Evolutionary conservation across 1,140 invertebrate species (phyloP), one percentile per base, ranked within the genome.

Genomic region (Drosophila sechellia): DNA sequence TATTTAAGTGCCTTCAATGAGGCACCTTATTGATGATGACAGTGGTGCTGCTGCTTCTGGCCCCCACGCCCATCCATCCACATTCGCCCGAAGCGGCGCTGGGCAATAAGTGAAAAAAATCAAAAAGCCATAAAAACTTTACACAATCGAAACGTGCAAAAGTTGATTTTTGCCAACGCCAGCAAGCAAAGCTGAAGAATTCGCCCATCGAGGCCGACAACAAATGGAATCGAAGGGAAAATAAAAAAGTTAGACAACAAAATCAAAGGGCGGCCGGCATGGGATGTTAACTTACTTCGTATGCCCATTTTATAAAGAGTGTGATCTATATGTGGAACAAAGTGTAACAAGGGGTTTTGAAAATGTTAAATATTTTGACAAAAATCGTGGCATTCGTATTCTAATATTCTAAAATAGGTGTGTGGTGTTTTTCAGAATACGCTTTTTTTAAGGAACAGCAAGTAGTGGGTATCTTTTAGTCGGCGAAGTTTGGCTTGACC

Each of bases 121-220:
- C 86, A 90, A 90, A 90, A 90, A 83, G 86, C 86, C 86, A 90
- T 90, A 90, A 90, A 90, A 90, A 90, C 86, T 90, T 86, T 90
- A 90, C 86, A 90, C 86, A 90, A 90, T 90, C 86, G 86, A 80
- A 90, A 90, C 86, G 86, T 90, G 86, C 86, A 86, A 90, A 90
- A 90, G 79, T 87, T 87, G 84, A 78, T 87, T 86, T 86, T 86
- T 86, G 83, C 79, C 63, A 87, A 86, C 79, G 79, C 75, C 61
- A 87, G 84, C 83, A 89, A 71, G 66, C 70, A 87, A 79, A 63
- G 57, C 37, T 20, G 57, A 72, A 48, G 54, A 69, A 49, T 27
- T 13, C 20, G 25, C 31, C 45, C 37, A 52, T 37, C n/a, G 12
- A 58, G 12, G 8, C 11, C 6, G 35, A 59, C 49, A 48, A 53